Percentiles rank a stretch among this genome's conserved stretches.
Conservation (phyloP, 2,797 vertebrate species). For the Hozukius guyotensis region DNA sequence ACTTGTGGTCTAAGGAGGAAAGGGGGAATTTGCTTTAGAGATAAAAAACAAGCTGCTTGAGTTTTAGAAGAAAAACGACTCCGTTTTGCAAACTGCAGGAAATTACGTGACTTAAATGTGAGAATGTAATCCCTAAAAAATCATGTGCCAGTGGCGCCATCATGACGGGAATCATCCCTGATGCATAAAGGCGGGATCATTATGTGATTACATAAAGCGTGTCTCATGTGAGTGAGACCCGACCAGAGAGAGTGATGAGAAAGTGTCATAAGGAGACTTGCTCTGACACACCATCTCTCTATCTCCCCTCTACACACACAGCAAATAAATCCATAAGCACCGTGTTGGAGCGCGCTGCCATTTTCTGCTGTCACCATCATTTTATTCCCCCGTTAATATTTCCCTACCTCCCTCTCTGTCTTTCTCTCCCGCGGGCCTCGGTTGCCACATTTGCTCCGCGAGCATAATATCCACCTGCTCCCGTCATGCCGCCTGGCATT, state of each 20-base stretch:
- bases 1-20: not conserved
- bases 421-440: slow-evolving; percentile 51
- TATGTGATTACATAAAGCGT: slow-evolving; percentile 22
- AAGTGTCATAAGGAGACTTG: slow-evolving; percentile 38
- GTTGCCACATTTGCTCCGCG: slow-evolving; percentile 59
- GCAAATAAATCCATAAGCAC: slow-evolving; percentile 72
- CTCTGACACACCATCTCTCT: slow-evolving; percentile 33
- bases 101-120: not conserved
- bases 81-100: not conserved
- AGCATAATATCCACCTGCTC: slow-evolving; percentile 69
- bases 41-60: slow-evolving; percentile 7
- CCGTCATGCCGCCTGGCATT: slow-evolving; percentile 55
- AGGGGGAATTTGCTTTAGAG: not conserved
- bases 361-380: slow-evolving; percentile 79
- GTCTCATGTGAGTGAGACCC: slow-evolving; percentile 21
- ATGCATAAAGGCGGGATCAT: slow-evolving; percentile 35
- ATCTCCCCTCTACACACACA: slow-evolving; percentile 25
- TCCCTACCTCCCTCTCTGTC: slow-evolving; percentile 34
- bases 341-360: slow-evolving; percentile 53
- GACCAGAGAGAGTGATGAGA: slow-evolving; percentile 23
- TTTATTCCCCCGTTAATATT: slow-evolving; percentile 77
- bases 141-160: not conserved
- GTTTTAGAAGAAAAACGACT: slow-evolving; percentile 11
- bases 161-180: not conserved
- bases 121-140: not conserved